Base-by-base conservation (phyloP, 1,140 invertebrate species). In the Zaprionus lachaisei region DNA sequence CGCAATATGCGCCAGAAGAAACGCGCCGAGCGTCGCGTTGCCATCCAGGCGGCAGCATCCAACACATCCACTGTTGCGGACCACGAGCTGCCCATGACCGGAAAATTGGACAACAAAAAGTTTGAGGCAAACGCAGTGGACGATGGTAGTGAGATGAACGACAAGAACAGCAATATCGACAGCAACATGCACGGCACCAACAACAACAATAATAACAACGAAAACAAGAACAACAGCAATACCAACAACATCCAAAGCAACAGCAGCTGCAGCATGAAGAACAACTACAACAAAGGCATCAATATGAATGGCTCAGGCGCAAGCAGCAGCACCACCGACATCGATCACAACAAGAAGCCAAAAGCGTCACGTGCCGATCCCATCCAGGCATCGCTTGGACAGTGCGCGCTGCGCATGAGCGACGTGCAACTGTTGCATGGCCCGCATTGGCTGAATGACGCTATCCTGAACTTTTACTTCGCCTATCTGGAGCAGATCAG, bases 401-500 rank as follows among this genome's bases (percentile, higher is more conserved):
- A 98, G 90, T 95, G 95, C 67, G 92, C 98, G 26, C 89, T 98
- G 28, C 95, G 96, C 73, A 91, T 95, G 92, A 95, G 95, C 15
- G 98, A 98, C 93, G 85, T 98, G 17, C 93, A 96, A 75, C 93
- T 98, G 56, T 92, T 98, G 26, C 92, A 94, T 80, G 96, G 95
- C 14, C 95, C 96, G 15, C 93, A 95, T 81, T 98, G 97, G 97
- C 93, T 98, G 12, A 98, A 98, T 92, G 97, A 98, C 90, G 96
- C 74, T 2, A 31, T 97, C 5, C 20, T 81, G 9, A 96, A 96
- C 79, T 98, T 98, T 93, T 98, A 97, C 92, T 97, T 97, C 93
- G 97, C 98, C 93, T 98, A 97, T 93, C 93, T 98, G 75, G 95
- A 96, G 90, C 94, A 95, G 82, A 93, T 95, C 34, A 92, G 94